Evolutionary conservation across 2,888 invertebrate genomes (phyloP), one percentile per base, ranked within the genome.

Genomic region (Oscheius onirici): DNA sequence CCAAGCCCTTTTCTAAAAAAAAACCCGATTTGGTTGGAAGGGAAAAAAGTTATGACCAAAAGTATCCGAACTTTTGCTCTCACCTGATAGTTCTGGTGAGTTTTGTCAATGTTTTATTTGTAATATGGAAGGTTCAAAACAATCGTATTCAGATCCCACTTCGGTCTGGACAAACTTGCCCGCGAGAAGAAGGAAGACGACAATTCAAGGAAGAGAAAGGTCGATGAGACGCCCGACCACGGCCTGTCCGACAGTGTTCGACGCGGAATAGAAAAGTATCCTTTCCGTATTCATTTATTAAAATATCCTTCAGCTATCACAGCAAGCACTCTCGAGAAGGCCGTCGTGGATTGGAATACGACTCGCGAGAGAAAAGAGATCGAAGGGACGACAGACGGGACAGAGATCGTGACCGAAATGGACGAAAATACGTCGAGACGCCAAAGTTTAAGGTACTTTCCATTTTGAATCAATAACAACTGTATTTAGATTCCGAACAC

Each of bases 81-180:
- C n/a, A n/a, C n/a, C n/a, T n/a, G n/a, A n/a, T n/a, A n/a, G n/a
- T n/a, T n/a, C n/a, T n/a, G n/a, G n/a, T n/a, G n/a, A n/a, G 24
- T 24, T 26, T 15, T 57, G 15, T 8, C 15, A 6, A 57, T 11
- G 10, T 10, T 20, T 20, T 11, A 57, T 10, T 57, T 11, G 6
- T 57, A 57, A 11, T 26, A 28, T 57, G 28, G 8, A 10, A 6
- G 8, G 8, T 57, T 13, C 52, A 17, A 17, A 17, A 52, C n/a
- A 22, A 6, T 28, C 55, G 20, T n/a, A 52, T 83, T 73, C 69
- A 83, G 80, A 20, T 89, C 89, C 2, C 71, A 88, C 13, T 80
- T 89, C 10, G 90, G 90, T 0, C 78, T 90, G 40, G 90, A 90
- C 71, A 85, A 81, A 74, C 79, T 90, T 13, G 89, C 89, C 10